Conservation (phyloP, 2,797 vertebrate species). For the Sciurus carolinensis region DNA sequence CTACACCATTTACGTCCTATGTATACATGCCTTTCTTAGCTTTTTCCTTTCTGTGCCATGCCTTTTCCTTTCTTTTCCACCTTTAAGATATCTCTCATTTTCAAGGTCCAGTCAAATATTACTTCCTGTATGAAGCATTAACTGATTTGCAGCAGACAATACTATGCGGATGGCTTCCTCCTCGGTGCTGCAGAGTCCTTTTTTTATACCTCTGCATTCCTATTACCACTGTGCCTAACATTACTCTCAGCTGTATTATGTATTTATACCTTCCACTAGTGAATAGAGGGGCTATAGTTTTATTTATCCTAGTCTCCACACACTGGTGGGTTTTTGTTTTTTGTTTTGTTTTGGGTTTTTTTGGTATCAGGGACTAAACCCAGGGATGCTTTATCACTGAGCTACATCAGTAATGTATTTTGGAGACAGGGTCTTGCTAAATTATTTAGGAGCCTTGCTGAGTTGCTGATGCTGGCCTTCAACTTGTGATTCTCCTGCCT, state of each 20-base stretch:
- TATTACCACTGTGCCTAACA: not conserved
- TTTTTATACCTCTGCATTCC: not conserved
- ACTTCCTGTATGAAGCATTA: slow-evolving; percentile 66
- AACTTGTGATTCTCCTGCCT: too few relatives aligned
- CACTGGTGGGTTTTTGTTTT: not conserved
- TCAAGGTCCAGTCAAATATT: slow-evolving; percentile 52
- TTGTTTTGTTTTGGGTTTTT: too few relatives aligned
- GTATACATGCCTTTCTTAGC: not conserved
- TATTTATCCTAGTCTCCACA: not conserved
- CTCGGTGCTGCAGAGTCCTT: not conserved
- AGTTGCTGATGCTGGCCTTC: too few relatives aligned
- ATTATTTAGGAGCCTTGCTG: too few relatives aligned
- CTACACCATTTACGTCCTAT: not conserved
- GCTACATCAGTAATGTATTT: too few relatives aligned
- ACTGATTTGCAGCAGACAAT: slow-evolving; percentile 18
- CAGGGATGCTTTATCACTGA: too few relatives aligned
- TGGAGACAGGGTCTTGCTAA: too few relatives aligned
- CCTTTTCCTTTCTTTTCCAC: slow-evolving; percentile 50
- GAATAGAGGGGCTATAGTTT: not conserved
- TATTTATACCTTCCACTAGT: not conserved
- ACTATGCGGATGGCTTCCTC: slow-evolving; percentile 38
- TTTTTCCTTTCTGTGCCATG: slow-evolving; percentile 45
- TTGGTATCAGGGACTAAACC: too few relatives aligned
- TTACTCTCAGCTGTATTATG: not conserved
- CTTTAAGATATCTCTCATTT: slow-evolving; percentile 56